Evolutionary conservation across 2,797 vertebrate genomes (phyloP).

Genomic region (Rhabdophis nuchalis): DNA sequence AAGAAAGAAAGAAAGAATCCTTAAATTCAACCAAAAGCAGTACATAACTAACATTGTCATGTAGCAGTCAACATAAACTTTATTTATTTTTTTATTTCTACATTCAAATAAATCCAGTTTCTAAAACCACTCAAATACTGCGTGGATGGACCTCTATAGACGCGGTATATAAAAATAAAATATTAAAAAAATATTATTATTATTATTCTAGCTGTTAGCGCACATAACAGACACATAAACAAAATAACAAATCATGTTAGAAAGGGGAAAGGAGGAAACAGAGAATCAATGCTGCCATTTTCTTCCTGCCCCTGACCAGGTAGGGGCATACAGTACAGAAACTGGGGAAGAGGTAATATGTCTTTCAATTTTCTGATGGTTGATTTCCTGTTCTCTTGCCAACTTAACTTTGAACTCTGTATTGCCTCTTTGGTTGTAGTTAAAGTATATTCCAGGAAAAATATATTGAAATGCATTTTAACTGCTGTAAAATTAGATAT

Average conservation of each 20-base stretch:
- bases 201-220: not conserved
- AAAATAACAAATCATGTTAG: too few relatives aligned
- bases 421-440: not conserved
- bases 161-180: too few relatives aligned
- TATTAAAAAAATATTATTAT: too few relatives aligned
- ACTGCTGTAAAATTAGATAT: conserved; percentile 17
- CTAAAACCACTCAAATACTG: not conserved
- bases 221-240: not conserved
- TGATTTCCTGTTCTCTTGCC: conserved; percentile 1
- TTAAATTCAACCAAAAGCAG: not conserved
- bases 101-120: not conserved
- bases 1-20: not conserved
- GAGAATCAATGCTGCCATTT: not conserved
- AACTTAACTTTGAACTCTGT: conserved; percentile 17
- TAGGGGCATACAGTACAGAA: not conserved
- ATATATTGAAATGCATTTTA: conserved; percentile 34
- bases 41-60: not conserved
- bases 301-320: not conserved
- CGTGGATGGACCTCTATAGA: not conserved
- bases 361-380: not conserved
- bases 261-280: not conserved
- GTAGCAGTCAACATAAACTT: not conserved
- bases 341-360: not conserved
- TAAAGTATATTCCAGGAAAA: conserved; percentile 20
- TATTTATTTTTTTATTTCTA: not conserved